Percentiles rank a stretch among this genome's conserved stretches.
Evolutionary conservation across 1,140 invertebrate genomes (phyloP).

Genomic region (Brachionus asplanchnoidis): DNA sequence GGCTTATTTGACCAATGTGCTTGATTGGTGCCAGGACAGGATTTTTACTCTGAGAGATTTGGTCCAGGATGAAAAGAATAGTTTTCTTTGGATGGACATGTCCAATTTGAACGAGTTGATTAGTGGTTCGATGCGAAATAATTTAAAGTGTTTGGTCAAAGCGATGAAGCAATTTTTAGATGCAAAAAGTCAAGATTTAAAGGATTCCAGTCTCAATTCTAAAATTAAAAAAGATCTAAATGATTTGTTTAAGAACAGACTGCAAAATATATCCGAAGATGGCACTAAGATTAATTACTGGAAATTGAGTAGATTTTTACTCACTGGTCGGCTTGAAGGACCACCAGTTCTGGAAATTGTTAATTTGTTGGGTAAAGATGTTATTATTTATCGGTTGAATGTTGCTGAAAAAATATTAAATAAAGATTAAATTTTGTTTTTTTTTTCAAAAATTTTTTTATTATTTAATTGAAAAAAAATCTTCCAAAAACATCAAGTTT

Average conservation of each 20-base stretch:
- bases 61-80: constrained; percentile 26
- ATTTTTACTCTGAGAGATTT: constrained; percentile 11
- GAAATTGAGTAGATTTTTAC: constrained; percentile 23
- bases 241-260: not conserved
- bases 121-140: not conserved
- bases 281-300: not conserved
- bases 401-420: constrained; percentile 39
- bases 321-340: constrained; percentile 20
- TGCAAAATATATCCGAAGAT: not conserved
- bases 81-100: constrained; percentile 30
- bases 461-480: not conserved
- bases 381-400: constrained; percentile 1
- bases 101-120: not conserved
- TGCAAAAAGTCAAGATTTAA: not conserved
- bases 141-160: not conserved
- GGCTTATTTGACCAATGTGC: not conserved
- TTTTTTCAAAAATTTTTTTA: not conserved
- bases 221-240: constrained; percentile 27
- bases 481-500: no score
- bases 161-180: not conserved
- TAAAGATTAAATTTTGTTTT: not conserved
- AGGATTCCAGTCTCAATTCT: not conserved
- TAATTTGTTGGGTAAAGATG: constrained; percentile 32
- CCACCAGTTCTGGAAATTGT: constrained; percentile 25
- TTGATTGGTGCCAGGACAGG: not conserved